Percentiles rank a stretch among this genome's conserved stretches.
These are phyloP conservation scores for Sphaerophoria rueppellii DNA, from an alignment of 2,888 invertebrate species.

Conservation along the genomic window DNA sequence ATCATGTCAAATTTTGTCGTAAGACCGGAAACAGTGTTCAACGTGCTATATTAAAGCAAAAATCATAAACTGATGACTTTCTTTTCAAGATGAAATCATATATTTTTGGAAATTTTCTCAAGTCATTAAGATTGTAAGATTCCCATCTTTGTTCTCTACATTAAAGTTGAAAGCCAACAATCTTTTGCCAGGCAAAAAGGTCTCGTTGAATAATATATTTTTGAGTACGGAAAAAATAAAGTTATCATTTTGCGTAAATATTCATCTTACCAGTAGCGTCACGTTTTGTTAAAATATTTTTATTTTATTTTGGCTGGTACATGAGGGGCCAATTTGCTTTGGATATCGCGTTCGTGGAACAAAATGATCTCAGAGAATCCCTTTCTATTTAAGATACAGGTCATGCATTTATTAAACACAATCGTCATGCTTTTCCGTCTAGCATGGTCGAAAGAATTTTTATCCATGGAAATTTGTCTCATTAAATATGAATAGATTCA, in stretches of 20 bases:
- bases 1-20: slow-evolving; percentile 12
- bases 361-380: not conserved
- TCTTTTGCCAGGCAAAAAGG: not conserved
- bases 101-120: not conserved
- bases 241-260: slow-evolving; percentile 21
- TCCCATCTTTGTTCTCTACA: not conserved
- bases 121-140: slow-evolving; percentile 3
- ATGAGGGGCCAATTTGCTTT: slow-evolving; percentile 20
- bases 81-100: not conserved
- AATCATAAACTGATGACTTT: slow-evolving; percentile 3
- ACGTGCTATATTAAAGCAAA: not conserved
- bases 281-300: slow-evolving; percentile 27
- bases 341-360: slow-evolving; percentile 8
- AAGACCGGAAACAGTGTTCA: not conserved
- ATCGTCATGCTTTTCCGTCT: slow-evolving; percentile 16
- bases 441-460: slow-evolving; percentile 1
- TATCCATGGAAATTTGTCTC: slow-evolving; percentile 18
- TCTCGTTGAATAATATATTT: slow-evolving; percentile 5
- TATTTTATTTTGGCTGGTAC: slow-evolving; percentile 9
- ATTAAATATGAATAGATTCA: not conserved
- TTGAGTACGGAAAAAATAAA: slow-evolving; percentile 7
- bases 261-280: slow-evolving; percentile 13
- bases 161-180: not conserved
- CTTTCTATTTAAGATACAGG: not conserved
- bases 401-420: slow-evolving; percentile 12